Base-by-base conservation (phyloP, 1,140 invertebrate species). In the Papilio helenus region DNA sequence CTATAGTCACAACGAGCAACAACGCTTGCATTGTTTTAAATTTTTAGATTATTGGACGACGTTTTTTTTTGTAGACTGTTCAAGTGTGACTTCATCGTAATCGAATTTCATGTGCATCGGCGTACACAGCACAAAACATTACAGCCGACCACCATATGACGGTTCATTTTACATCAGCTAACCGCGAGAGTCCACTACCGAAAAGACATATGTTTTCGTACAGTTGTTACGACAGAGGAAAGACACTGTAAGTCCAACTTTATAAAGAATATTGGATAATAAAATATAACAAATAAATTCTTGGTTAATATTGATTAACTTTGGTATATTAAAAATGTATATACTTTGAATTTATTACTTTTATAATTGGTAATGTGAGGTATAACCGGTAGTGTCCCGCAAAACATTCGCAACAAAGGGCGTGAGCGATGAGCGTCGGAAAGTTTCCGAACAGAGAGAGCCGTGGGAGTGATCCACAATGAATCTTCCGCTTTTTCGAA, bases 401-500 rank as follows among this genome's bases (percentile, higher is more conserved):
- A 80, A 72, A 76, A 79, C 84, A 81, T 82, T 83, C 72, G 73
- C 79, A 74, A 82, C 80, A 81, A 86, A 86, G 86, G 83, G 84
- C 83, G 80, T 80, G 81, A 82, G 81, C 76, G 71, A 79, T 80
- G 81, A 82, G 81, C 76, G 71, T 82, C 51, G 76, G 79, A 77
- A 85, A 90, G 87, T 90, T 88, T 89, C 88, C 84, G 85, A 80
- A 77, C 79, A 82, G 87, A 88, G 90, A 92, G 89, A 92, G 89
- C 85, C 82, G 85, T 92, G 90, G 90, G 90, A 92, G 84, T 83
- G 76, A 85, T 80, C 79, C 80, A 89, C 89, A 89, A 91, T 91
- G 84, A 87, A 83, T 84, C 90, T 91, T 90, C 90, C 89, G 89
- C 87, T 90, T 90, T 90, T 92, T 90, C 84, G 83, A 83, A 82